These are phyloP conservation scores for Hippasteria phrygiana DNA, from an alignment of 53 echinoderm and acorn worm species.

Conservation along the genomic window DNA sequence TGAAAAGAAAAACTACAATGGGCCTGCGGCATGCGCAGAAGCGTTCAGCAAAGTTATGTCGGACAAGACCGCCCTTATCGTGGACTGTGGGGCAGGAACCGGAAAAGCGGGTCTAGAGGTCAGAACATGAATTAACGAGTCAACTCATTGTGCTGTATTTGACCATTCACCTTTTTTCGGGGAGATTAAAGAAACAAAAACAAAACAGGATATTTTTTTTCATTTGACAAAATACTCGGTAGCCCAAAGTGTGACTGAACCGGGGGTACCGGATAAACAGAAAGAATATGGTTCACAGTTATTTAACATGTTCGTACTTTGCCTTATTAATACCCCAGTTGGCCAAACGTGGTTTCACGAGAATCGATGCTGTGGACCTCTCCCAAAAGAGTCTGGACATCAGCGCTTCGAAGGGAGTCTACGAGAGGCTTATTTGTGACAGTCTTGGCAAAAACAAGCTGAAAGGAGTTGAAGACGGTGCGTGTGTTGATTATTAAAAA, in stretches of 20 bases:
- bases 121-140: neutral
- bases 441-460: constrained; percentile 44
- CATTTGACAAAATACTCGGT: too few species aligned
- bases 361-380: constrained; percentile 39
- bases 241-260: too few species aligned
- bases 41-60: neutral
- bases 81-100: constrained; percentile 5
- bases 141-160: too few species aligned
- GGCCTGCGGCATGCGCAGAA: neutral
- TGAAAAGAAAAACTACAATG: neutral
- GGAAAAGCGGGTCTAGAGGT: constrained; percentile 6
- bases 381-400: constrained; percentile 37
- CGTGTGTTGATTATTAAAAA: neutral
- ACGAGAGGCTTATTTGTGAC: constrained; percentile 48
- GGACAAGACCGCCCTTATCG: constrained; percentile 30
- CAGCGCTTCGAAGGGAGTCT: constrained; percentile 51
- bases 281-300: too few species aligned
- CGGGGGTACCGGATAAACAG: too few species aligned
- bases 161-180: too few species aligned
- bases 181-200: too few species aligned
- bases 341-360: constrained; percentile 28
- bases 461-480: constrained; percentile 45
- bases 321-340: neutral
- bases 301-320: neutral
- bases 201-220: too few species aligned